phyloP scores from a whole-genome alignment of 2,888 invertebrate genomes.

The Belgica antarctica region DNA sequence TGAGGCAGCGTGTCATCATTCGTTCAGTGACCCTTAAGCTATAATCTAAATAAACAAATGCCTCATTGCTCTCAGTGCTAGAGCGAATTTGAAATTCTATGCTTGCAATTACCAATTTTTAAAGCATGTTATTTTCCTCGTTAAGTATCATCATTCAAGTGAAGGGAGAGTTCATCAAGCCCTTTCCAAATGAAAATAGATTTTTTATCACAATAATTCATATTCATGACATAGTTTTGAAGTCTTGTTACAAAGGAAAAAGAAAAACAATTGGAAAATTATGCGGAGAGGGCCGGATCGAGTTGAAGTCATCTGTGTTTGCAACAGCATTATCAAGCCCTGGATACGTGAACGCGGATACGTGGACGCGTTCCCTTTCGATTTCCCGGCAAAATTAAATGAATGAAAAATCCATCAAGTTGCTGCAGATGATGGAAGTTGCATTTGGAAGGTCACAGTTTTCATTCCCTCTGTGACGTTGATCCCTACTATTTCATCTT shows the following conservation, averaged over 20 bases:
- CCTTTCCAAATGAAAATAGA: background rate
- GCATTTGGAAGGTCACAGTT: constrained; percentile 34
- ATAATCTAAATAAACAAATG: constrained; percentile 39
- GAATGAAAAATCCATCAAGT: constrained; percentile 41
- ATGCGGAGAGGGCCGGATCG: background rate
- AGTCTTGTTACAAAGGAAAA: background rate
- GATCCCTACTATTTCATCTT: constrained; percentile 35
- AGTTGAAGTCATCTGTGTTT: background rate
- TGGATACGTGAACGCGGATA: no score
- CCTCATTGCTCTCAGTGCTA: background rate
- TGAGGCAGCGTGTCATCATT: constrained; percentile 25
- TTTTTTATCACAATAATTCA: constrained; percentile 26
- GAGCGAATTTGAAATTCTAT: constrained; percentile 33
- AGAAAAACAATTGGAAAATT: background rate
- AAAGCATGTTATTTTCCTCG: constrained; percentile 11
- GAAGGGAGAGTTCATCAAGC: background rate
- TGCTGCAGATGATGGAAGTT: constrained; percentile 43
- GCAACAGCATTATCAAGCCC: background rate
- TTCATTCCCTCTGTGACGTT: constrained; percentile 21
- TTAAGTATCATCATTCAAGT: constrained; percentile 6
- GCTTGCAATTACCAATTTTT: constrained; percentile 36
- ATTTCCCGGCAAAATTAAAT: constrained; percentile 1
- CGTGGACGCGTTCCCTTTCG: background rate
- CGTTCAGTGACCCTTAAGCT: constrained; percentile 30
- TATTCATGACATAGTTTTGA: constrained; percentile 40